phyloP scores from a whole-genome alignment of 2,113 vertebrate genomes.

The Sterrhoptilus dennistouni region DNA sequence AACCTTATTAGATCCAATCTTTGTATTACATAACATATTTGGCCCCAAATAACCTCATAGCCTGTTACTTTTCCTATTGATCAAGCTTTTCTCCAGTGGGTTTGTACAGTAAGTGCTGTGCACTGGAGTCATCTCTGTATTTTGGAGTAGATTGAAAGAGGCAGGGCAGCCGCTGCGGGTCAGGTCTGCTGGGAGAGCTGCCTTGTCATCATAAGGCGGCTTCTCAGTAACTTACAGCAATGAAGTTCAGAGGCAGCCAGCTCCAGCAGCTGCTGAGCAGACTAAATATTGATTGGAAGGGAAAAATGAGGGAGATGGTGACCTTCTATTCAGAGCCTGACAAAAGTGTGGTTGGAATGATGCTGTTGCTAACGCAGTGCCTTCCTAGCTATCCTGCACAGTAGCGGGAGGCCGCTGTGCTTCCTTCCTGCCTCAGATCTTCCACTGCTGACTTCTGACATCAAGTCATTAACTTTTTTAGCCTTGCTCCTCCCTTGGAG shows the following conservation, averaged over 20 bases:
- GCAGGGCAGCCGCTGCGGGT: slow-evolving; percentile 33
- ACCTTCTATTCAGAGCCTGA: slow-evolving; percentile 38
- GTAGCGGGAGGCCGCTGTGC: not conserved
- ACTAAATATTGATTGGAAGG: slow-evolving; percentile 55
- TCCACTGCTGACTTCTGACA: not conserved
- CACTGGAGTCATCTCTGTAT: not conserved
- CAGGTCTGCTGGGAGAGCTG: slow-evolving; percentile 48
- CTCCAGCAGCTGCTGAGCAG: slow-evolving; percentile 1
- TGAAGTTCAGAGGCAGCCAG: slow-evolving; percentile 52
- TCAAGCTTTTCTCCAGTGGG: not conserved
- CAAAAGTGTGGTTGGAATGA: not conserved
- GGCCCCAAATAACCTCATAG: not conserved
- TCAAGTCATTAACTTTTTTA: slow-evolving; percentile 26
- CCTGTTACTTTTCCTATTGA: not conserved
- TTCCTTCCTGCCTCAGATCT: slow-evolving; percentile 10
- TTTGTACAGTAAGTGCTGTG: not conserved
- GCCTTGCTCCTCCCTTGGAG: slow-evolving; percentile 23
- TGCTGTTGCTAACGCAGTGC: not conserved
- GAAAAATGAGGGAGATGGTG: slow-evolving; percentile 11
- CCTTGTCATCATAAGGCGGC: slow-evolving; percentile 31
- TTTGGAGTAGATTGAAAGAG: slow-evolving; percentile 42
- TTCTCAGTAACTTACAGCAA: slow-evolving; percentile 28
- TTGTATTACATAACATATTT: not conserved
- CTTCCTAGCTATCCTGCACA: not conserved
- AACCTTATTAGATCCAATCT: not conserved